phyloP scores from a whole-genome alignment of 2,888 invertebrate genomes.

The Monoplex corrugatus region DNA sequence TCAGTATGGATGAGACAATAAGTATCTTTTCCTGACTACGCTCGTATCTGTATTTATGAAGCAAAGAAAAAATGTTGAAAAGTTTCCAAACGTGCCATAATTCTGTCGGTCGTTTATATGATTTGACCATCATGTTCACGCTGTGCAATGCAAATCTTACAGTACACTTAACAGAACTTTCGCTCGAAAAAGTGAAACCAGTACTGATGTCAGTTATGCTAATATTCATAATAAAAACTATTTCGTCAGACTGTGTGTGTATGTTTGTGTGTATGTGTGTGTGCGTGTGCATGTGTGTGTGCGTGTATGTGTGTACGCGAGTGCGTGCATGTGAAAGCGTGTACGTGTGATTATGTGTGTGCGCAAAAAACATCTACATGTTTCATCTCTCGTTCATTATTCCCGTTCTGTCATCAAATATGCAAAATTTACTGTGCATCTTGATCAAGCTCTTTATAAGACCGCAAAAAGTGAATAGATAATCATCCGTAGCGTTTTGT shows the following conservation, averaged over 20 bases:
- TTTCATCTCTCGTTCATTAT: background rate
- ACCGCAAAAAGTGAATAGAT: too few relatives aligned
- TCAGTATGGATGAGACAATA: too few relatives aligned
- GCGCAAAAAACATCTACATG: background rate
- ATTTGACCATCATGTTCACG: too few relatives aligned
- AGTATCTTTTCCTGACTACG: too few relatives aligned
- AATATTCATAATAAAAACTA: too few relatives aligned
- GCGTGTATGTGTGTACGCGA: slow-evolving; percentile 7
- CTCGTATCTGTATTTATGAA: background rate
- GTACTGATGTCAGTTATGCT: too few relatives aligned
- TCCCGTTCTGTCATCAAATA: background rate
- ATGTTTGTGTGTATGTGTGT: background rate
- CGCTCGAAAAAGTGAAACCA: background rate
- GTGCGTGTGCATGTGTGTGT: background rate
- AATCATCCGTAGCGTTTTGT: background rate
- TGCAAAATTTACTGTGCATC: too few relatives aligned
- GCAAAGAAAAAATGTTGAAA: background rate
- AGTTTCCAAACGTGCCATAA: background rate
- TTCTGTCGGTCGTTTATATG: too few relatives aligned
- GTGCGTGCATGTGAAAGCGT: background rate
- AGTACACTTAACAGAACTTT: too few relatives aligned
- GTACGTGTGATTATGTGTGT: background rate
- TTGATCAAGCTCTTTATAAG: too few relatives aligned
- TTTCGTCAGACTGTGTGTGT: background rate
- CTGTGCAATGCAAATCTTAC: too few relatives aligned